Conservation (phyloP, 2,888 invertebrate genomes). For the Scrobipalpa costella region DNA sequence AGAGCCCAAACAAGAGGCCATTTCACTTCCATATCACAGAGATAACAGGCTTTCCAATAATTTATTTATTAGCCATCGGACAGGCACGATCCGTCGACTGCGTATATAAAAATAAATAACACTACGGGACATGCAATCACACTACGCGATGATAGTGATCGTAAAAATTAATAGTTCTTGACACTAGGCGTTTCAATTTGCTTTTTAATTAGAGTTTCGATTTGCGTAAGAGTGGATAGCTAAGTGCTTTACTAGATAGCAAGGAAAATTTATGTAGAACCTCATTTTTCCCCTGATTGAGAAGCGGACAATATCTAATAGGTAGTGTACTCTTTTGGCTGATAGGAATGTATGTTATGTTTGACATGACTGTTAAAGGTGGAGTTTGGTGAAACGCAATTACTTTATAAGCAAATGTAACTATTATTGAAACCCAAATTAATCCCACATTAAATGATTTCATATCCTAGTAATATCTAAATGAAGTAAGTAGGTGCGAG, state of each 20-base stretch:
- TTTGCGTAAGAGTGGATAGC: conserved; percentile 23
- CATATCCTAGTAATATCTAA: too few relatives aligned
- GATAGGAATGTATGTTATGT: too few relatives aligned
- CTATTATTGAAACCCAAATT: too few relatives aligned
- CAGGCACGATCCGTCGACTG: conserved; percentile 53
- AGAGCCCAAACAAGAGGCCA: conserved; percentile 38
- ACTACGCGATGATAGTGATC: conserved; percentile 56
- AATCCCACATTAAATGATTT: too few relatives aligned
- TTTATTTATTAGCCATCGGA: conserved; percentile 61
- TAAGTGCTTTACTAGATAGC: background rate
- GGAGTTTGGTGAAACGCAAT: too few relatives aligned
- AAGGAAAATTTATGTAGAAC: background rate
- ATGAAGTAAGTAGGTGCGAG: too few relatives aligned
- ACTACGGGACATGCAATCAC: conserved; percentile 49
- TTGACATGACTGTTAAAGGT: background rate
- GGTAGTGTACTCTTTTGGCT: too few relatives aligned
- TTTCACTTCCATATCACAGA: conserved; percentile 42
- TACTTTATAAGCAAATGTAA: background rate
- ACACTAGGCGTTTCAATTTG: conserved; percentile 67
- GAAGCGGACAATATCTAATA: too few relatives aligned
- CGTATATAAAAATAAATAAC: conserved; percentile 62
- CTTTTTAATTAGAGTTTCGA: conserved; percentile 60
- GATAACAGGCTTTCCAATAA: conserved; percentile 56
- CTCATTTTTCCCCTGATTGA: too few relatives aligned
- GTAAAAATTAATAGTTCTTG: conserved; percentile 71